Base-by-base conservation (phyloP, 2,888 invertebrate species). In the Zeuzera pyrina region DNA sequence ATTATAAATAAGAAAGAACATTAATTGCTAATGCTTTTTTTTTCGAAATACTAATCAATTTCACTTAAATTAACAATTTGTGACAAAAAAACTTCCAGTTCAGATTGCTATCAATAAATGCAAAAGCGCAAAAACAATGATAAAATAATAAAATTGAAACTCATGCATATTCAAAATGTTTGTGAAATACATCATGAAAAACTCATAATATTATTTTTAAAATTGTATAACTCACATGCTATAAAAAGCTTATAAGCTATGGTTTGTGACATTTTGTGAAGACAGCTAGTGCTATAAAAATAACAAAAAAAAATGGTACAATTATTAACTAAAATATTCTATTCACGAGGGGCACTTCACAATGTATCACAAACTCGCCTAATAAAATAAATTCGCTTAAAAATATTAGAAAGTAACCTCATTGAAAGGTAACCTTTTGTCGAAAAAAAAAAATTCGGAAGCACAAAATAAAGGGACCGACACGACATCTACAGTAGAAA, bases 401-500 rank as follows among this genome's bases (percentile, higher is more conserved):
- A 2, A 11, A n/a, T 24, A 3, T 6, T 5, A 10, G 4, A 12
- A 5, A 25, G 7, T 11, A 10, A 25, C 25, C 25, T 25, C 12
- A 25, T 21, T 14, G 26, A 27, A 30, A 32, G 31, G 34, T 31
- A 29, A 35, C 30, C 25, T 34, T 24, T 32, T 31, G 15, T 33
- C 41, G 38, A 25, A 34, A 45, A 43, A 42, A 34, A 36, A 40
- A 48, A 44, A 40, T 12, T 11, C 6, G 3, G 12, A 5, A 11
- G 8, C 25, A 25, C 56, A 61, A 55, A 41, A 30, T 40, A 63
- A 52, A 53, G 46, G 49, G 52, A 58, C 49, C 42, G n/a, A 43
- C 26, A 54, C 42, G 43, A 59, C 53, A 51, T 42, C 31, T 30
- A 46, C n/a, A 8, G 6, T 29, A 16, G 3, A 21, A 19, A 19